Evolutionary conservation across 2,888 invertebrate genomes (phyloP), one percentile per base, ranked within the genome.

Genomic region (Pandemis corylana): DNA sequence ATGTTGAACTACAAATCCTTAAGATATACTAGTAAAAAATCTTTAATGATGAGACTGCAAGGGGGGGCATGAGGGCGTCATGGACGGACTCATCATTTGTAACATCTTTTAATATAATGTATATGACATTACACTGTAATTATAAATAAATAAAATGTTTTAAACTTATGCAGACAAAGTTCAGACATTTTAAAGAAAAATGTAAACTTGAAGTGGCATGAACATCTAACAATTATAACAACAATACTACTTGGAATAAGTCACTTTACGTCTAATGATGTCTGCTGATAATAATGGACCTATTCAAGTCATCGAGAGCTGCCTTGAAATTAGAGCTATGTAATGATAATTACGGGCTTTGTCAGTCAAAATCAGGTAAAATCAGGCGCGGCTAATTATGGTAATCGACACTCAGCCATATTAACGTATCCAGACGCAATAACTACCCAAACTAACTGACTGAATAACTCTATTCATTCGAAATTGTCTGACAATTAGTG

Each of bases 331-430:
- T 56, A 51, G 46, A 62, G 41, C 13, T 5, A 51, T 56, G 56
- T 56, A 65, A 67, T 53, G n/a, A 67, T 53, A 62, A 62, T 67
- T 41, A 2, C 6, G 12, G 36, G 15, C 46, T 28, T 51, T 65
- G 7, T n/a, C 56, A 41, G 66, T 67, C 67, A 20, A 66, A 71
- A 41, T 67, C 62, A 46, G 61, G 61, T 70, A 51, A 46, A 61
- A 70, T 70, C 62, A 56, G 68, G 68, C 42, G 20, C 62, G 46
- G 56, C 75, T 71, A 66, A 71, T 75, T 71, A 70, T 71, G 53
- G 10, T 66, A 15, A 51, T 46, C 51, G 62, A 20, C 15, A 65
- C 65, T 69, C 41, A 42, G 42, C 53, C 49, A 28, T 42, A 65
- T 46, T 53, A 56, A 9, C 59, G 51, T 41, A 3, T 59, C 41